A percentile compares a stretch with the other conserved stretches of the same genome.
Conservation (phyloP, 2,888 invertebrate species). For the Himalopsyche anomala region DNA sequence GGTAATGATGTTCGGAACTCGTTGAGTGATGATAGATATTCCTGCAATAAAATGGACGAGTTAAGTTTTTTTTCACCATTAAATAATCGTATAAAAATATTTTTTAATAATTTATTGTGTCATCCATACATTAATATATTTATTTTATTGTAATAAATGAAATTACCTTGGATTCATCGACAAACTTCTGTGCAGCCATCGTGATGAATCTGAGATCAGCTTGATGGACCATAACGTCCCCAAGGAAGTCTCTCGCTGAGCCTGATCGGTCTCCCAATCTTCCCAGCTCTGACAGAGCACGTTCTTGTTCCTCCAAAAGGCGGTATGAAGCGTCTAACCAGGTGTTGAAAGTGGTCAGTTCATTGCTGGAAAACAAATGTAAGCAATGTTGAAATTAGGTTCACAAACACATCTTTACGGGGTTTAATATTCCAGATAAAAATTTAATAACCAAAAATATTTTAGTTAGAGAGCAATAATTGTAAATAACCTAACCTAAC, state of each 20-base stretch:
- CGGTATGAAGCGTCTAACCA: slow-evolving; percentile 91
- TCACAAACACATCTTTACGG: neutral
- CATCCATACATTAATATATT: neutral
- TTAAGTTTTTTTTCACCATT: too few species aligned
- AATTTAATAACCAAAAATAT: too few species aligned
- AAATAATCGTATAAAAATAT: too few species aligned
- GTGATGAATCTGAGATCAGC: slow-evolving; percentile 96
- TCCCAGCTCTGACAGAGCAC: slow-evolving; percentile 86
- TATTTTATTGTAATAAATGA: slow-evolving; percentile 44
- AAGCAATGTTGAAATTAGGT: neutral
- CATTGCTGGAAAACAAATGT: slow-evolving; percentile 76
- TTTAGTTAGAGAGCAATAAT: too few species aligned
- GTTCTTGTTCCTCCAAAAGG: slow-evolving; percentile 89
- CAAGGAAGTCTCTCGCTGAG: slow-evolving; percentile 91
- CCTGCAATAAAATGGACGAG: slow-evolving; percentile 72
- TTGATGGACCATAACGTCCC: slow-evolving; percentile 96
- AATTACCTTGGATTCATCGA: slow-evolving; percentile 92
- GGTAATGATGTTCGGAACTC: slow-evolving; percentile 92
- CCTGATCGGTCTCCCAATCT: slow-evolving; percentile 84
- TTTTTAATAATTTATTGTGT: too few species aligned
- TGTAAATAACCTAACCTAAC: too few species aligned
- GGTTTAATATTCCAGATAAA: too few species aligned
- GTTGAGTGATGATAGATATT: slow-evolving; percentile 88
- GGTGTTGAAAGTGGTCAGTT: slow-evolving; percentile 86
- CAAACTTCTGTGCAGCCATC: slow-evolving; percentile 96